Base-by-base conservation (phyloP, 2,113 vertebrate genomes). In the Vanacampus margaritifer region DNA sequence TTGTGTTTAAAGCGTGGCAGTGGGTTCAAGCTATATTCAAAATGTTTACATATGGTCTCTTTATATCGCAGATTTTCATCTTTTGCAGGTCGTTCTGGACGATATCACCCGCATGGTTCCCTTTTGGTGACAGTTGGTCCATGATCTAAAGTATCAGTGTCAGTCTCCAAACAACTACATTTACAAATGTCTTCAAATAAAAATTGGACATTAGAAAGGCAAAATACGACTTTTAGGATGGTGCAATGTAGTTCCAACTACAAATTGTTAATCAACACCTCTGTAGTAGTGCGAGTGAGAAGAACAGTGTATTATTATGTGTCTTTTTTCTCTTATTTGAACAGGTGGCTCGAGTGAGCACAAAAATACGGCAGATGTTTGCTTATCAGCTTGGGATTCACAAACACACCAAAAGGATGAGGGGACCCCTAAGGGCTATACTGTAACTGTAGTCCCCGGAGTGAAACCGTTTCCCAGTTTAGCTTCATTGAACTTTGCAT, bases 311-410 rank as follows among this genome's bases (percentile, higher is more conserved):
- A 56, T 3, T 56, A 24, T 37, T 46, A 13, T 37, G 24, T 39
- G 35, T 5, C 32, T 37, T 12, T 37, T 12, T 36, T 41, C 14
- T 23, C 36, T 24, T 62, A 43, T 62, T 62, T 43, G 37, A 43
- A 62, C 60, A 62, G 60, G 60, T 62, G 60, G 21, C n/a, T 43
- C 13, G 13, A 43, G 23, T 5, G 13, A 41, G n/a, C n/a, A 62
- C n/a, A 62, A 43, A 62, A 62, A 62, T 39, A 37, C 58, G 37
- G 21, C 21, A 60, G 17, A 60, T 60, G 35, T 37, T 60, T 60
- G 32, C 54, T 57, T 57, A 57, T 57, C 23, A 28, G 14, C 54
- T 28, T 32, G 54, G 26, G 26, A 57, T 60, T 36, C 58, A 37
- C 58, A 60, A 60, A 60, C 26, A 56, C 53, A 32, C 54, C 26